A percentile compares a stretch with the other conserved stretches of the same genome.
Conservation (phyloP, 2,888 invertebrate genomes). For the Nomada fabriciana region DNA sequence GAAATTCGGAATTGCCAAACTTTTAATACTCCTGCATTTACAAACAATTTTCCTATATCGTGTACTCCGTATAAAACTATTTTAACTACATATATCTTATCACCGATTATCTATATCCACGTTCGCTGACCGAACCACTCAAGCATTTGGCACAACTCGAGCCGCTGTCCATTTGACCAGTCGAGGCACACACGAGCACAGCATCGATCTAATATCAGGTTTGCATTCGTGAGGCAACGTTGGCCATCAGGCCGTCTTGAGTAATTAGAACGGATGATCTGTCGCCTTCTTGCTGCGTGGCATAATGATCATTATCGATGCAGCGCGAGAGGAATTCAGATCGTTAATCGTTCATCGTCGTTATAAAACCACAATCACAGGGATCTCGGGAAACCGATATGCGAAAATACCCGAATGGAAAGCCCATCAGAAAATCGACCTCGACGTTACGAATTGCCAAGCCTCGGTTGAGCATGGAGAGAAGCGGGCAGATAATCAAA, state of each 20-base stretch:
- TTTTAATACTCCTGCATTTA: not conserved
- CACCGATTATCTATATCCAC: constrained; percentile 33
- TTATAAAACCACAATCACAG: not conserved
- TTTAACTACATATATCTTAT: not conserved
- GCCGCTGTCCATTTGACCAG: constrained; percentile 32
- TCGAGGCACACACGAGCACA: not conserved
- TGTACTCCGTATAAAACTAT: not conserved
- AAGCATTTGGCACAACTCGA: constrained; percentile 55
- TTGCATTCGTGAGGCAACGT: constrained; percentile 52
- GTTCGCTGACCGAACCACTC: constrained; percentile 58
- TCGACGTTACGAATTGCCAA: not conserved
- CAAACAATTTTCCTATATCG: not conserved
- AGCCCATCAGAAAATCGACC: constrained; percentile 11
- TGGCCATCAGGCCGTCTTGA: constrained; percentile 61
- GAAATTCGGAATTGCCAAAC: not conserved
- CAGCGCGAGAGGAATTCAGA: constrained; percentile 10
- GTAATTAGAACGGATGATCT: constrained; percentile 66
- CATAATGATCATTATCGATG: constrained; percentile 56
- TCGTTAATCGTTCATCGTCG: constrained; percentile 10
- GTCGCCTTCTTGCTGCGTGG: constrained; percentile 54
- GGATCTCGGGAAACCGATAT: not conserved
- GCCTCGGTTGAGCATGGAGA: not conserved
- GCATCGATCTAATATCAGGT: constrained; percentile 44
- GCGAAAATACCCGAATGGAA: not conserved
- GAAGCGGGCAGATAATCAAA: not conserved